Base-by-base conservation (phyloP, 2,797 vertebrate species). In the Thalassophryne amazonica region DNA sequence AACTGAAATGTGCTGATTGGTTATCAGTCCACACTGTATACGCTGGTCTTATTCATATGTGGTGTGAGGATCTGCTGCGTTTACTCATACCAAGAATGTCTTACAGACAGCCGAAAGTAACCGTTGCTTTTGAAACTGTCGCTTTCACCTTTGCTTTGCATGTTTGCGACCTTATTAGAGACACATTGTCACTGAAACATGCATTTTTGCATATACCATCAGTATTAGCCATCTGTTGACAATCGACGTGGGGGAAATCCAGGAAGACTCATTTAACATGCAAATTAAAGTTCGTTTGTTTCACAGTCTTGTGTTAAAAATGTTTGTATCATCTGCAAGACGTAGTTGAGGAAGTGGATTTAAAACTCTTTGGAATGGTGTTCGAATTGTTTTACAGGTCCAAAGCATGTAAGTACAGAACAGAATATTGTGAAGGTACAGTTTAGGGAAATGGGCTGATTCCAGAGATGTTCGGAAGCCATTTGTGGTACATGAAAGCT, bases 81-180 rank as follows among this genome's bases (percentile, higher is more conserved):
- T 83, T 69, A 89, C 82, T 92, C 90, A 91, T 86, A 85, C 46
- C 75, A 52, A 75, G 56, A 91, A 62, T 22, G 74, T 69, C 71
- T 80, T 69, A 77, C 46, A 85, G 71, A 53, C 77, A 64, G 85
- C 84, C 74, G 88, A 92, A 92, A 91, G 86, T 82, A 86, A 70
- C 87, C 85, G 90, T 92, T 92, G 73, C 76, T 83, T 86, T 79
- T 76, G 81, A 79, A 89, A 86, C 81, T 63, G 78, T 80, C 31
- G 68, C 72, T 47, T 73, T 85, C 56, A 48, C 41, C 68, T 68
- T 63, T 68, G 63, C 55, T 31, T 18, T 70, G 48, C 32, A 33
- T 53, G 54, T 67, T 69, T 71, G 67, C 56, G 70, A 65, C 57
- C 49, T 68, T 29, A 68, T 65, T 63, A 32, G 52, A 73, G 50